Conservation (phyloP, 2,888 invertebrate species). For the Andrena flavipes region DNA sequence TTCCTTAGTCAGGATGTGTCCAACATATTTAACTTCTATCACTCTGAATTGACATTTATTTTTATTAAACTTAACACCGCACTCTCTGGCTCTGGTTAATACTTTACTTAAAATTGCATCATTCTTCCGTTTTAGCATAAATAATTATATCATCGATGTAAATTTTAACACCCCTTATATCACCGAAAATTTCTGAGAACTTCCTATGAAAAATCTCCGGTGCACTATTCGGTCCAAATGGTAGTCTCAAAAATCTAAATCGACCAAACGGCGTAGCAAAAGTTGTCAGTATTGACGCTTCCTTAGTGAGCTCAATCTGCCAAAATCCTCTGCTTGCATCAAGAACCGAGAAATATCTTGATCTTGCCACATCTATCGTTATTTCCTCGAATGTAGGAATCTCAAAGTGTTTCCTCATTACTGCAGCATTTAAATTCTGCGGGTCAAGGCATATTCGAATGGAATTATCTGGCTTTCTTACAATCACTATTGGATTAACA, state of each 20-base stretch:
- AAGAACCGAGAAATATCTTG: neutral
- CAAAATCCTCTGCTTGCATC: neutral
- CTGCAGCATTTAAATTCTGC: neutral
- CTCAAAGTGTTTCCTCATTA: neutral
- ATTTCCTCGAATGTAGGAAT: neutral
- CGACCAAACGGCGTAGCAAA: neutral
- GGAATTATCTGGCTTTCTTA: neutral
- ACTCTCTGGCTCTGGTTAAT: neutral
- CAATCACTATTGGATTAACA: neutral
- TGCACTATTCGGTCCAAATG: neutral
- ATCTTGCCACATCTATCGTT: neutral
- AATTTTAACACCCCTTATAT: neutral
- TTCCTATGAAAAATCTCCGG: neutral
- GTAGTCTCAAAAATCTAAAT: neutral
- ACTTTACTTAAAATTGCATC: neutral
- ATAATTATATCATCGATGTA: neutral
- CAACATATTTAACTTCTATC: neutral
- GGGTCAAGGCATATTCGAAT: neutral
- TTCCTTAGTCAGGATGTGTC: neutral
- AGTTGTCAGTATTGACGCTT: neutral
- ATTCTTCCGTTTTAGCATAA: neutral
- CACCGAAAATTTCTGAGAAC: neutral
- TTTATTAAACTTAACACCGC: neutral
- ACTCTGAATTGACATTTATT: neutral
- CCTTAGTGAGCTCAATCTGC: neutral